Percentiles rank a stretch among this genome's conserved stretches.
These are phyloP conservation scores for Fragum whitleyi DNA, from an alignment of 2,888 invertebrate genomes.

Conservation along the genomic window DNA sequence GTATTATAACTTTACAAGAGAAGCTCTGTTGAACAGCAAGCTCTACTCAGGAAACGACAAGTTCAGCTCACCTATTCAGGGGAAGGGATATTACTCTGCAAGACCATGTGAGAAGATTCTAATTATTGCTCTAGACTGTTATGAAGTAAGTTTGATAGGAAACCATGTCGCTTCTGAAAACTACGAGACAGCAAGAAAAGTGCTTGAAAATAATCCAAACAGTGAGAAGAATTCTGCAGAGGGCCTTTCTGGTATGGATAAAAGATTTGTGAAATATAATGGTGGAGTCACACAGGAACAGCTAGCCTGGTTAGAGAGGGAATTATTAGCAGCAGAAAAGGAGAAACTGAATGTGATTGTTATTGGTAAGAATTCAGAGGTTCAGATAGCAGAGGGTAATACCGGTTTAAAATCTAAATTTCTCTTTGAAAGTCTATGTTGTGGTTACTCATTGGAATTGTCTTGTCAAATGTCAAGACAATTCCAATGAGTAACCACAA, in stretches of 20 bases:
- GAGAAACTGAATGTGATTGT: constrained; percentile 82
- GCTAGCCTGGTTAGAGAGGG: constrained; percentile 81
- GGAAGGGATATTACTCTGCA: constrained; percentile 80
- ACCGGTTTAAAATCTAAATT: not conserved
- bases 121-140: constrained; percentile 83
- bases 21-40: constrained; percentile 71
- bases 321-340: constrained; percentile 76
- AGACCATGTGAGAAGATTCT: constrained; percentile 75
- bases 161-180: constrained; percentile 68
- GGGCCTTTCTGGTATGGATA: constrained; percentile 75
- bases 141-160: constrained; percentile 83
- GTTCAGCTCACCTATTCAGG: constrained; percentile 34
- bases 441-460: not conserved
- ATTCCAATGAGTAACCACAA: not conserved
- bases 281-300: constrained; percentile 84
- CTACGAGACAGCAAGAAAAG: constrained; percentile 72
- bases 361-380: constrained; percentile 77
- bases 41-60: constrained; percentile 66
- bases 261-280: constrained; percentile 83
- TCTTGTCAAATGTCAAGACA: not conserved
- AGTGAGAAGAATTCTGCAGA: constrained; percentile 77
- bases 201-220: constrained; percentile 80
- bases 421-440: not conserved
- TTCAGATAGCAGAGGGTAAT: not conserved
- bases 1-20: constrained; percentile 83